phyloP scores from a whole-genome alignment of 2,797 vertebrate genomes.

The Leptodactylus fallax region DNA sequence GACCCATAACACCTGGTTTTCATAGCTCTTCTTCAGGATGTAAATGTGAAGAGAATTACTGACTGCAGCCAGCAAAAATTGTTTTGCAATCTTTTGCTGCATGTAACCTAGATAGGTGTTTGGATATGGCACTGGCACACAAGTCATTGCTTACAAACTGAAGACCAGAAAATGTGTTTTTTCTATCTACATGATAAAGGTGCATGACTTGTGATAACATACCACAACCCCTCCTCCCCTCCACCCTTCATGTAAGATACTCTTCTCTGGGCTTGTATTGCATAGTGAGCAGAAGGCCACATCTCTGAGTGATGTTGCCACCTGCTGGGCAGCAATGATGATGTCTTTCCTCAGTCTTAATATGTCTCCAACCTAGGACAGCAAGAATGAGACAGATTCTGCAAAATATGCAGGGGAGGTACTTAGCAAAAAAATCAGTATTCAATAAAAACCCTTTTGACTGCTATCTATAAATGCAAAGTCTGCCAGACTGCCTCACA shows the following conservation, averaged over 20 bases:
- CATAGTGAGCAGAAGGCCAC: not conserved
- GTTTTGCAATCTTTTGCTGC: not conserved
- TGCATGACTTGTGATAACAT: not conserved
- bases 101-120: not conserved
- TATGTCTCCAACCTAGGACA: too few species aligned
- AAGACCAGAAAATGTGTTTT: not conserved
- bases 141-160: not conserved
- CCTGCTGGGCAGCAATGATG: not conserved
- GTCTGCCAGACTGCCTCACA: too few species aligned
- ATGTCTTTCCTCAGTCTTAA: not conserved
- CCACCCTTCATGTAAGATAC: not conserved
- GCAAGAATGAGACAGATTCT: too few species aligned
- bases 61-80: not conserved
- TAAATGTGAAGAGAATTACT: not conserved
- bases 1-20: too few species aligned
- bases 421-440: too few species aligned
- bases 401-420: too few species aligned
- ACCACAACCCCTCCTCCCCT: not conserved
- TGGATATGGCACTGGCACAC: not conserved
- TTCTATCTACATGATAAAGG: not conserved
- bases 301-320: too few species aligned
- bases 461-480: too few species aligned
- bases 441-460: too few species aligned
- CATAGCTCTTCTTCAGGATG: too few species aligned
- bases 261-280: not conserved